Conservation (phyloP, 2,888 invertebrate species). For the Creontiades dilutus region DNA sequence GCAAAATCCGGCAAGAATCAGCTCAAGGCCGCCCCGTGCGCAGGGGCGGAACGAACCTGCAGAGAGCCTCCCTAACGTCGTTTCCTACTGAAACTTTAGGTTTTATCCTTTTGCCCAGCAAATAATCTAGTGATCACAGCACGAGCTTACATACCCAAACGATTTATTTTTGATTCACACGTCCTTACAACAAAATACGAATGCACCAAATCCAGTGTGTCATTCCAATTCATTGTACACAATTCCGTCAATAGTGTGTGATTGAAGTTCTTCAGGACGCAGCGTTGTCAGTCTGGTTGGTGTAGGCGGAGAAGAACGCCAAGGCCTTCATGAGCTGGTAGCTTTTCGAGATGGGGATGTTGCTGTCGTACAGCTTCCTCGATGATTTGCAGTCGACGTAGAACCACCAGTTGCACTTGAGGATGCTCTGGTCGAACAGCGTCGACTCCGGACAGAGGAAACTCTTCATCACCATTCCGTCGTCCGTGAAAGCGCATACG, state of each 20-base stretch:
- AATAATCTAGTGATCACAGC: conserved; percentile 50
- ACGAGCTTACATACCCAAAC: conserved; percentile 35
- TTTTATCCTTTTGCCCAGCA: background rate
- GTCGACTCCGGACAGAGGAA: conserved; percentile 95
- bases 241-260: background rate
- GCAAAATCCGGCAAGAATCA: conserved; percentile 63
- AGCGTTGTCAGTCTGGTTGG: conserved; percentile 79
- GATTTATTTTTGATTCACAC: conserved; percentile 11
- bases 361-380: conserved; percentile 90
- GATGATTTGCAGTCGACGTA: conserved; percentile 93
- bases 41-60: conserved; percentile 2
- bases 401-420: conserved; percentile 97
- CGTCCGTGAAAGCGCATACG: conserved; percentile 93
- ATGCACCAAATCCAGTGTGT: background rate
- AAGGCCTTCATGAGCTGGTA: conserved; percentile 94
- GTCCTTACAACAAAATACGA: background rate
- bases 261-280: conserved; percentile 51
- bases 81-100: background rate
- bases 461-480: conserved; percentile 93
- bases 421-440: conserved; percentile 92
- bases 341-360: conserved; percentile 93
- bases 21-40: conserved; percentile 63
- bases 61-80: conserved; percentile 26
- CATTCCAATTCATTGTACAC: background rate
- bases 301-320: conserved; percentile 92